Conservation (phyloP, 1,140 invertebrate genomes). For the Aleiodes sp. region DNA sequence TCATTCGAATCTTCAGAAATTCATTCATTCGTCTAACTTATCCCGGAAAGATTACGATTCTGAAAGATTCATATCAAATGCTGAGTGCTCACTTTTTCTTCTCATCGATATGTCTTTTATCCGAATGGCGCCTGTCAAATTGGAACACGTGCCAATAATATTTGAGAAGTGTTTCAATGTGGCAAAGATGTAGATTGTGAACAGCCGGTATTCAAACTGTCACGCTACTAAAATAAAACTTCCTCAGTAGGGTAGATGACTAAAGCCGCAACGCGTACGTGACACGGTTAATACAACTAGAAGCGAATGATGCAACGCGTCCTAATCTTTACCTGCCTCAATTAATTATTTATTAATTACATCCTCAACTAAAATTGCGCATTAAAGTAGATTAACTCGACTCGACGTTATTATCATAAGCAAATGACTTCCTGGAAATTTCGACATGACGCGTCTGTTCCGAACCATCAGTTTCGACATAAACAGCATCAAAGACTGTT, state of each 20-base stretch:
- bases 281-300: conserved; percentile 43
- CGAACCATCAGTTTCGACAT: too few species aligned
- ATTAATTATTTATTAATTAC: background rate
- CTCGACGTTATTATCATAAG: too few species aligned
- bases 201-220: background rate
- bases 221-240: conserved; percentile 16
- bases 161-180: background rate
- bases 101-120: background rate
- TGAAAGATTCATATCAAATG: too few species aligned
- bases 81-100: too few species aligned
- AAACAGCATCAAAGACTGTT: too few species aligned
- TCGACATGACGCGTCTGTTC: too few species aligned
- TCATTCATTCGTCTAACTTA: too few species aligned
- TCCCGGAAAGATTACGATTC: too few species aligned
- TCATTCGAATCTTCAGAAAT: too few species aligned
- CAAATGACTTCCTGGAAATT: too few species aligned
- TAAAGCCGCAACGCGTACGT: conserved; percentile 38
- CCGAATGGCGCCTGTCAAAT: background rate
- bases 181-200: background rate
- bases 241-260: conserved; percentile 3
- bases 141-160: background rate
- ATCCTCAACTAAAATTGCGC: too few species aligned
- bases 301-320: conserved; percentile 23
- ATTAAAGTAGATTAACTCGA: too few species aligned
- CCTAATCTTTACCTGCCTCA: conserved; percentile 1